Evolutionary conservation across 2,113 vertebrate genomes (phyloP).

Genomic region (Sakesphorus luctuosus): DNA sequence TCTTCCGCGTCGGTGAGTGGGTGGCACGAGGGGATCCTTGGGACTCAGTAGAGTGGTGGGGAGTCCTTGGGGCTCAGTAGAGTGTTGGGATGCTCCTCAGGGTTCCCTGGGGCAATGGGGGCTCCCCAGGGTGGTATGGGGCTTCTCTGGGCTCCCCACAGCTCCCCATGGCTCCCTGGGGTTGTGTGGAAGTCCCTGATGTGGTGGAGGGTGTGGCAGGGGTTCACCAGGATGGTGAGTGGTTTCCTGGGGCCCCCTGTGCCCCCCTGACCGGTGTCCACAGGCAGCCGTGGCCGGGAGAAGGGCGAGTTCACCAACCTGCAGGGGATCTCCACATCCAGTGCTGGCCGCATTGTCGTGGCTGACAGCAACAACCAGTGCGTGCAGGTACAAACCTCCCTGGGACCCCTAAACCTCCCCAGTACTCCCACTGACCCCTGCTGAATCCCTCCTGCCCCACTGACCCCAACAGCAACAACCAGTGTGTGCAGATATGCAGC

Average conservation of each 20-base stretch:
- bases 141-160: background rate
- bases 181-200: background rate
- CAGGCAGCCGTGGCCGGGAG: conserved; percentile 91
- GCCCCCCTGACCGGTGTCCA: background rate
- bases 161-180: background rate
- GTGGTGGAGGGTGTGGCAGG: background rate
- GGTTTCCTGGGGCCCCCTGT: background rate
- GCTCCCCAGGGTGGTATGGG: background rate
- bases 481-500: background rate
- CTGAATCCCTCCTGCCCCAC: background rate
- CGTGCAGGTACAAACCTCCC: conserved; percentile 83
- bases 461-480: background rate
- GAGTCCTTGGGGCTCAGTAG: no score
- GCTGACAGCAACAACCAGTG: conserved; percentile 98
- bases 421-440: background rate
- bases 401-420: background rate
- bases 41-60: background rate
- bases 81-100: rapidly evolving
- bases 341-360: conserved; percentile 89
- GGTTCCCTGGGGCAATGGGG: background rate
- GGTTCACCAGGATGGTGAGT: background rate
- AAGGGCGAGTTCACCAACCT: conserved; percentile 96
- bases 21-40: rapidly evolving
- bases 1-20: conserved; percentile 89
- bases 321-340: conserved; percentile 92